These are phyloP conservation scores for Azemiops feae DNA, from an alignment of 2,113 vertebrate genomes.

Conservation along the genomic window DNA sequence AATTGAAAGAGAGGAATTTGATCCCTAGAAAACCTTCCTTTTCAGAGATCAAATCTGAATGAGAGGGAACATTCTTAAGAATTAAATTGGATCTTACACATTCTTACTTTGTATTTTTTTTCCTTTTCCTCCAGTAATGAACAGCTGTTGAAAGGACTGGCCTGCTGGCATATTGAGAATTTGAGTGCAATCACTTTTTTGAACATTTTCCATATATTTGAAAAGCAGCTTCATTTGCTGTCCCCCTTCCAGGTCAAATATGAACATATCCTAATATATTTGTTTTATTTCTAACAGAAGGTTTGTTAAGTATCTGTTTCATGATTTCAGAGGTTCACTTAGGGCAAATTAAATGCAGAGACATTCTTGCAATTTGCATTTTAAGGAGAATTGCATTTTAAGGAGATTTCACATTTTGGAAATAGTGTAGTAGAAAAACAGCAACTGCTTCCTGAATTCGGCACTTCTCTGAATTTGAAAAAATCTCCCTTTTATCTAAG, in stretches of 20 bases:
- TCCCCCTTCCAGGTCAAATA: constrained; percentile 72
- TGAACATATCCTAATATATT: background rate
- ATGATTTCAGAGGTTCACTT: background rate
- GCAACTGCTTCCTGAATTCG: background rate
- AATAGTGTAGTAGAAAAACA: background rate
- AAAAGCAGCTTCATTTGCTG: constrained; percentile 72
- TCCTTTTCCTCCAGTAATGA: constrained; percentile 57
- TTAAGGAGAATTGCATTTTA: background rate
- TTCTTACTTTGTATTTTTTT: background rate
- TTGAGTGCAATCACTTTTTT: constrained; percentile 65
- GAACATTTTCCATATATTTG: constrained; percentile 65
- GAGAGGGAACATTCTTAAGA: background rate
- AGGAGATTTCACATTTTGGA: background rate
- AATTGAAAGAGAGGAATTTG: background rate
- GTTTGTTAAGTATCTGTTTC: background rate
- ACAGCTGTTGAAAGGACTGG: constrained; percentile 76
- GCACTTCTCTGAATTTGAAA: background rate
- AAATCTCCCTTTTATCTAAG: background rate
- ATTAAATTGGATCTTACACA: background rate
- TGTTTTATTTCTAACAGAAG: background rate
- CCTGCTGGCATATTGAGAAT: constrained; percentile 68
- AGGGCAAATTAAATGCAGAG: background rate
- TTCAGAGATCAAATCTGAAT: background rate
- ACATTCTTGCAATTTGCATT: background rate
- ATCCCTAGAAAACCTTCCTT: background rate